Conservation (phyloP, 2,113 vertebrate species). For the Vidua chalybeata region DNA sequence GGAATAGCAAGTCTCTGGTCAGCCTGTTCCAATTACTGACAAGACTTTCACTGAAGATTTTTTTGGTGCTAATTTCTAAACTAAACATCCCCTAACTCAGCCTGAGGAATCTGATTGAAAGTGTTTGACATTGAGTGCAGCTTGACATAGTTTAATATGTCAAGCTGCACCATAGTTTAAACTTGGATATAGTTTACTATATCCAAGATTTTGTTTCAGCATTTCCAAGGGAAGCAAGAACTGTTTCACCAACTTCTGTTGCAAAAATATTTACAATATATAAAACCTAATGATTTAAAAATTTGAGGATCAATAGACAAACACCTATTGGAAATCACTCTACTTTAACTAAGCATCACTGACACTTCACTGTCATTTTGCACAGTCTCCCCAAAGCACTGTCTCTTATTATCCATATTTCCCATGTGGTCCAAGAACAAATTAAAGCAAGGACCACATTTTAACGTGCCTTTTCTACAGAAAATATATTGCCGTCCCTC, state of each 20-base stretch:
- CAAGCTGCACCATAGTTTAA: too few relatives aligned
- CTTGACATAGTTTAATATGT: not conserved
- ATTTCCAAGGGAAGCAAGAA: not conserved
- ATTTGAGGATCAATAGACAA: not conserved
- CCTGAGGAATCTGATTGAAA: not conserved
- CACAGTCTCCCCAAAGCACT: not conserved
- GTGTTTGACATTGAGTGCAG: not conserved
- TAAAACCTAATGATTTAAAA: not conserved
- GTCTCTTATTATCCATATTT: slow-evolving; percentile 6
- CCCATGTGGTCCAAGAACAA: slow-evolving; percentile 6
- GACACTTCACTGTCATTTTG: not conserved
- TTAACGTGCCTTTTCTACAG: slow-evolving; percentile 5
- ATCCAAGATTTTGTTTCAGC: not conserved
- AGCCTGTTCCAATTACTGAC: not conserved
- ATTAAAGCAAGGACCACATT: slow-evolving; percentile 41
- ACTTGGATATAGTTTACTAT: not conserved
- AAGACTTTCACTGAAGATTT: not conserved
- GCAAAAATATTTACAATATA: not conserved
- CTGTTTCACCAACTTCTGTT: not conserved
- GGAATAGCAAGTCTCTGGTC: not conserved
- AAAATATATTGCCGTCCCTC: slow-evolving; percentile 34
- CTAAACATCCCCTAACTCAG: not conserved
- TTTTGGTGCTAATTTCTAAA: not conserved
- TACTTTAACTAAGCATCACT: not conserved
- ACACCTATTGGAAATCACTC: not conserved